These are phyloP conservation scores for Xenus cinereus DNA, from an alignment of 2,113 vertebrate species.

Conservation along the genomic window DNA sequence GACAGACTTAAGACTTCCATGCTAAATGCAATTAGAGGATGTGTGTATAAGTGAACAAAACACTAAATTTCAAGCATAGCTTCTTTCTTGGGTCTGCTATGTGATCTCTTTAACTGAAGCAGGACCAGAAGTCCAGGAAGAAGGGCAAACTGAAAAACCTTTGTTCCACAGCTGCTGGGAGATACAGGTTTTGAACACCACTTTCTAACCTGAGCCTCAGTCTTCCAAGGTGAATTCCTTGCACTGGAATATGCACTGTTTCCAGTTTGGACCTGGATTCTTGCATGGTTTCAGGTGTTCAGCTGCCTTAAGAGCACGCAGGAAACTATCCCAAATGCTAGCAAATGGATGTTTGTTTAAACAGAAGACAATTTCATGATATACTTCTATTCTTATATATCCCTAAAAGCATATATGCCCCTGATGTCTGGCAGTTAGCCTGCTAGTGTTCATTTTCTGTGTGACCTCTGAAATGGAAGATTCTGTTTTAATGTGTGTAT, in stretches of 20 bases:
- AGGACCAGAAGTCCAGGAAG: background rate
- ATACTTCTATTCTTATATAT: background rate
- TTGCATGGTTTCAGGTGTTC: background rate
- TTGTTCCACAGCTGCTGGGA: background rate
- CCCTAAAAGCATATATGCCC: background rate
- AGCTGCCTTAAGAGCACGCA: background rate
- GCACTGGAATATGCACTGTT: background rate
- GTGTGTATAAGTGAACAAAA: background rate
- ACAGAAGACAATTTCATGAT: background rate
- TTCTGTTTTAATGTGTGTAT: accelerated
- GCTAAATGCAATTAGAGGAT: background rate
- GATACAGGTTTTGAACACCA: accelerated
- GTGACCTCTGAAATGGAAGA: background rate
- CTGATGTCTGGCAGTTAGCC: background rate
- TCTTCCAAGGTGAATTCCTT: background rate
- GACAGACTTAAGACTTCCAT: background rate
- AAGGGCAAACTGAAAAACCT: background rate
- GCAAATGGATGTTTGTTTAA: background rate
- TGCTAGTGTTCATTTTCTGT: background rate
- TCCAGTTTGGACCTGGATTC: background rate
- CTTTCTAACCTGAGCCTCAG: background rate
- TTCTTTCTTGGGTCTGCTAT: background rate
- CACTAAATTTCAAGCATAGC: background rate
- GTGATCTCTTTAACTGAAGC: background rate
- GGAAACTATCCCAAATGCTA: background rate